These are phyloP conservation scores for Semibalanus balanoides DNA, from an alignment of 1,140 invertebrate genomes.

Conservation along the genomic window DNA sequence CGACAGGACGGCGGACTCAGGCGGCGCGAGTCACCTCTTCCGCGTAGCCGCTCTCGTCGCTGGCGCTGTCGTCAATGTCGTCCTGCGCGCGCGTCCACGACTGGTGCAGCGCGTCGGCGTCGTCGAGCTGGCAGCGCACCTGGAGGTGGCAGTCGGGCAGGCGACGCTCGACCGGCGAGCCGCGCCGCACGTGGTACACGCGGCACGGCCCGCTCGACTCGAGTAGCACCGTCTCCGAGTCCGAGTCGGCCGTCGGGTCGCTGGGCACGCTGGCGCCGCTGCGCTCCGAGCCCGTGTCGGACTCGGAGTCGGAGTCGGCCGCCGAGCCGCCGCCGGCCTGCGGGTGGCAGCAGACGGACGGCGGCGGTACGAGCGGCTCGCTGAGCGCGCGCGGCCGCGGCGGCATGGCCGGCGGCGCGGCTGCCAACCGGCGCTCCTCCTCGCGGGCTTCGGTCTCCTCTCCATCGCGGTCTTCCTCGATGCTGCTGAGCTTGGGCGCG, in stretches of 20 bases:
- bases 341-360: conserved; percentile 37
- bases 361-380: conserved; percentile 29
- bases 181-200: background rate
- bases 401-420: conserved; percentile 29
- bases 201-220: background rate
- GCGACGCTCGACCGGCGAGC: background rate
- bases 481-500: conserved; percentile 83
- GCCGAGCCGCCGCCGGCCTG: conserved; percentile 50
- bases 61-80: conserved; percentile 32
- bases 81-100: conserved; percentile 27
- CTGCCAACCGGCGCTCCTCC: conserved; percentile 22
- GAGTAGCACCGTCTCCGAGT: background rate
- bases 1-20: background rate
- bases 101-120: background rate
- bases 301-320: background rate
- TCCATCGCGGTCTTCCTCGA: conserved; percentile 72
- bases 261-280: background rate
- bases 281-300: background rate
- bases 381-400: conserved; percentile 8
- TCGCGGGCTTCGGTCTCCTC: conserved; percentile 13
- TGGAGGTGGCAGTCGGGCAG: background rate
- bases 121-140: background rate
- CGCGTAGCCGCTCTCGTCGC: conserved; percentile 17
- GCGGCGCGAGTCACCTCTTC: background rate
- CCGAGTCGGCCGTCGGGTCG: background rate